A percentile compares a stretch with the other conserved stretches of the same genome.
phyloP scores from a whole-genome alignment of 2,113 vertebrate species.

The Stictonetta naevosa region DNA sequence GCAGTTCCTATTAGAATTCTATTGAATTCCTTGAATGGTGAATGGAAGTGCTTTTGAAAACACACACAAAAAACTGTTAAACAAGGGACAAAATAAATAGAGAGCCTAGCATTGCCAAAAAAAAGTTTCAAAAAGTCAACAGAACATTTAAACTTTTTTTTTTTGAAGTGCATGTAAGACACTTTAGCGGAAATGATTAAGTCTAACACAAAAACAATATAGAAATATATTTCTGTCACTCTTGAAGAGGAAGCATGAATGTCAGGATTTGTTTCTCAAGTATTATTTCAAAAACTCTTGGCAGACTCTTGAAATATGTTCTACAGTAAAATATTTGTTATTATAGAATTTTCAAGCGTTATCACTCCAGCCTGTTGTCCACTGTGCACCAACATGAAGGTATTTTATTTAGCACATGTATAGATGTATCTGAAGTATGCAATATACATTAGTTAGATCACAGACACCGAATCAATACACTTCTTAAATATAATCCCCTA shows the following conservation, averaged over 20 bases:
- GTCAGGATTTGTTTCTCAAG: not conserved
- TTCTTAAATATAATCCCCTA: not conserved
- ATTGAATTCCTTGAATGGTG: slow-evolving; percentile 68
- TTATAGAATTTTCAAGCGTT: not conserved
- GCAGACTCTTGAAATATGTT: not conserved
- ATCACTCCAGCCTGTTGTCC: not conserved
- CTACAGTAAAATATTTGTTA: not conserved
- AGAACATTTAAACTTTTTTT: slow-evolving; percentile 32
- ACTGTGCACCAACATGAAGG: not conserved
- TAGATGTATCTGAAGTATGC: not conserved
- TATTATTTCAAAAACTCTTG: not conserved
- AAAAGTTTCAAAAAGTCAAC: slow-evolving; percentile 53
- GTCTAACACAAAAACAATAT: not conserved
- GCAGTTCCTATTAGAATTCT: slow-evolving; percentile 68
- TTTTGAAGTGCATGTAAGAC: not conserved
- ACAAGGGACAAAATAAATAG: slow-evolving; percentile 60
- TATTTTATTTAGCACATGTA: not conserved
- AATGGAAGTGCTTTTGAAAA: slow-evolving; percentile 70
- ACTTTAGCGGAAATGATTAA: not conserved
- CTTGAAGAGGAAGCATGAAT: not conserved
- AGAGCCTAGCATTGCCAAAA: not conserved
- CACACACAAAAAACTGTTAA: slow-evolving; percentile 60
- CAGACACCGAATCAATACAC: not conserved
- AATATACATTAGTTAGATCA: not conserved
- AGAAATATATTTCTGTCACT: not conserved